A percentile compares a stretch with the other conserved stretches of the same genome.
Conservation (phyloP, 2,113 vertebrate species). For the Bos indicus region DNA sequence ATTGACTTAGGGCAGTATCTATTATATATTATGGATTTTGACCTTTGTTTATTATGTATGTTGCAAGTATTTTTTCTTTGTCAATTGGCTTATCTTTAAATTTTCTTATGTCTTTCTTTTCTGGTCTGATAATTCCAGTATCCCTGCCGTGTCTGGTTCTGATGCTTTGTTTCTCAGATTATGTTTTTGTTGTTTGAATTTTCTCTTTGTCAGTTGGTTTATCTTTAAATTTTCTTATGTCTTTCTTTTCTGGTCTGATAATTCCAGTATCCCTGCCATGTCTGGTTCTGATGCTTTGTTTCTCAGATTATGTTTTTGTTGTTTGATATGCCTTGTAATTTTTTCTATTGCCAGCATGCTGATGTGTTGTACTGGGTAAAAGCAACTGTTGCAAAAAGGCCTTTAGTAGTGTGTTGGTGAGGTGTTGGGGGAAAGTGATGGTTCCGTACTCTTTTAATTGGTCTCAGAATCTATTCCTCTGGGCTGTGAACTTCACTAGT, state of each 20-base stretch:
- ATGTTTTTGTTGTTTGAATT: neutral
- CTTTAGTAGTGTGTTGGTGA: neutral
- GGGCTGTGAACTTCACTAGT: neutral
- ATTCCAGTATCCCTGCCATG: neutral
- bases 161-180: neutral
- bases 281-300: neutral
- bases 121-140: neutral
- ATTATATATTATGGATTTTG: neutral
- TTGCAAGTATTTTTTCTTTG: neutral
- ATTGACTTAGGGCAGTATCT: neutral
- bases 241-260: neutral
- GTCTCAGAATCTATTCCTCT: neutral
- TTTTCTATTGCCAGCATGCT: neutral
- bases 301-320: neutral
- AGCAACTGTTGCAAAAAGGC: neutral
- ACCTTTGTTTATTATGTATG: neutral
- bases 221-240: neutral
- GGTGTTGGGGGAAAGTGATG: neutral
- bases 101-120: neutral
- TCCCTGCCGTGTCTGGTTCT: neutral
- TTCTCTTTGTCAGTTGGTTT: neutral
- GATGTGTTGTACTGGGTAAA: neutral
- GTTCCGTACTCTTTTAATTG: neutral
- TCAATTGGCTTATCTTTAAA: neutral
- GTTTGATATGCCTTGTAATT: neutral